phyloP scores from a whole-genome alignment of 37 sponge, comb jelly and placozoan genomes.

The Corticium candelabrum region DNA sequence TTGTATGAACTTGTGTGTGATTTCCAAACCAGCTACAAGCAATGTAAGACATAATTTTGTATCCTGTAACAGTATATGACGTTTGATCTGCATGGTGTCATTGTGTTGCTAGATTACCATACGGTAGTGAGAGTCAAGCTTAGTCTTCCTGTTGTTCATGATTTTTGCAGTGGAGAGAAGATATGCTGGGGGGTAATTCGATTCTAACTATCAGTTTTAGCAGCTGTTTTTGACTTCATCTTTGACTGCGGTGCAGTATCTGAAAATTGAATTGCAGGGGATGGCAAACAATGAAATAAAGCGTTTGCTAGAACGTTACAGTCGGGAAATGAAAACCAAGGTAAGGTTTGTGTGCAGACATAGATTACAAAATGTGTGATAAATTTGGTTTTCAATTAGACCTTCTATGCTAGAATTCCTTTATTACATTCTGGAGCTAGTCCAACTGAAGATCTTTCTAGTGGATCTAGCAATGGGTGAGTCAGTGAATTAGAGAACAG shows the following conservation, averaged over 20 bases:
- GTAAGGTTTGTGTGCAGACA: background rate
- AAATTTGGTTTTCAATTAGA: no score
- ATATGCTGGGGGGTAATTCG: conserved; percentile 68
- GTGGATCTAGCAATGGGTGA: no score
- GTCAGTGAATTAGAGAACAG: no score
- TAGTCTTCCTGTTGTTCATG: conserved; percentile 54
- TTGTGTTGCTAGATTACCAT: conserved; percentile 48
- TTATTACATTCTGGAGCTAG: no score
- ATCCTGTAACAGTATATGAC: no score
- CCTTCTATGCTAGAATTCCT: no score
- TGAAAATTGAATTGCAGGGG: conserved; percentile 13
- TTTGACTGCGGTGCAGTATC: conserved; percentile 13
- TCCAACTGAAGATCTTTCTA: no score
- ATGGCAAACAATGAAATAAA: conserved; percentile 20
- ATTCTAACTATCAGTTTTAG: background rate
- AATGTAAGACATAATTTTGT: conserved; percentile 56
- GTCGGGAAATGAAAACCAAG: conserved; percentile 36
- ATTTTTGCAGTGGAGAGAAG: conserved; percentile 51
- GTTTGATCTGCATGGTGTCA: no score
- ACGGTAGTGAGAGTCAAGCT: conserved; percentile 40
- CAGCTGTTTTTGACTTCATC: background rate
- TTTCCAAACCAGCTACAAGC: conserved; percentile 43
- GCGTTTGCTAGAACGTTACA: conserved; percentile 37
- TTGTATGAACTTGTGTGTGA: conserved; percentile 39
- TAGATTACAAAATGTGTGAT: no score